Conservation (phyloP, 1,140 invertebrate species). For the Tachypleus tridentatus region DNA sequence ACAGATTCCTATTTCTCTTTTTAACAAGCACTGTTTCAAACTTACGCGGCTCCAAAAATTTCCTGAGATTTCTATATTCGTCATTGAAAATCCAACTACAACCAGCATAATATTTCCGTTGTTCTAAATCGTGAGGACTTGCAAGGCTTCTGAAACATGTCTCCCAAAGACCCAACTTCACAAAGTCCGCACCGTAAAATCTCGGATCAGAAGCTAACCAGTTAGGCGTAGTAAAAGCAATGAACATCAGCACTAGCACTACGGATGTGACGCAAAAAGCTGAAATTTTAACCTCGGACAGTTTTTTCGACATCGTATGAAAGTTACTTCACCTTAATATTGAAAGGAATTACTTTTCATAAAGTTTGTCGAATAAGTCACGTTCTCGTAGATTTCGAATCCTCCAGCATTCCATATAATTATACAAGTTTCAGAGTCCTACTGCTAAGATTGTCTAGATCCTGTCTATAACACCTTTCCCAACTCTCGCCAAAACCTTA, state of each 20-base stretch:
- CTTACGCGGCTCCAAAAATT: conserved; percentile 29
- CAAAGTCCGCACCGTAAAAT: conserved; percentile 61
- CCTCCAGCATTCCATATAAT: too few relatives aligned
- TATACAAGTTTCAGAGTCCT: too few relatives aligned
- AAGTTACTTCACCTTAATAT: too few relatives aligned
- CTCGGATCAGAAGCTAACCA: conserved; percentile 82
- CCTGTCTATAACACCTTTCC: too few relatives aligned
- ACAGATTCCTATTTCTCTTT: too few relatives aligned
- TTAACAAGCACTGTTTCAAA: background rate
- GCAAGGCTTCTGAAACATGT: conserved; percentile 71
- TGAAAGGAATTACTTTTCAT: too few relatives aligned
- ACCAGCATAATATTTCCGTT: conserved; percentile 35
- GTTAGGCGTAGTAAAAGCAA: conserved; percentile 81
- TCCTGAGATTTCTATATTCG: conserved; percentile 63
- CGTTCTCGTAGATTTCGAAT: too few relatives aligned
- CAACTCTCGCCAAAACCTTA: too few relatives aligned
- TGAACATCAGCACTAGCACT: conserved; percentile 44
- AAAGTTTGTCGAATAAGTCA: too few relatives aligned
- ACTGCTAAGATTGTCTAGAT: too few relatives aligned
- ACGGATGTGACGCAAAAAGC: conserved; percentile 21
- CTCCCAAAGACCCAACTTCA: conserved; percentile 73
- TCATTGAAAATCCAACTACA: conserved; percentile 91
- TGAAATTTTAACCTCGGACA: conserved; percentile 11
- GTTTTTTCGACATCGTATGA: background rate
- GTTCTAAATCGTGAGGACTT: conserved; percentile 22